Evolutionary conservation across 2,113 vertebrate genomes (phyloP), one percentile per base, ranked within the genome.

Genomic region (Leptosomus discolor): DNA sequence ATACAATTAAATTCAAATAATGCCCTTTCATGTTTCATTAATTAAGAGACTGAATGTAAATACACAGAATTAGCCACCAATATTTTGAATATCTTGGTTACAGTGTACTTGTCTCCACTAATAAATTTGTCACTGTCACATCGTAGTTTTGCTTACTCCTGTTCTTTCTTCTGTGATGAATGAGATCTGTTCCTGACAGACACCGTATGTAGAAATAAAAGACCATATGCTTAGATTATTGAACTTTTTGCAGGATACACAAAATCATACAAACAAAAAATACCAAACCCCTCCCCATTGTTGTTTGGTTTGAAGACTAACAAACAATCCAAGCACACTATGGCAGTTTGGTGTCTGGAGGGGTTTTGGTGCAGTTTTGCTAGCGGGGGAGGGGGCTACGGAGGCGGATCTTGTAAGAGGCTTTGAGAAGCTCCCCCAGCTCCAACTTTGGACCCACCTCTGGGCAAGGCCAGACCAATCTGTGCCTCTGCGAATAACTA

Each of bases 281-380:
- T 12, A 34, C 3, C 3, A 34, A 34, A 26, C 0, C 2, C 7
- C 2, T 18, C 5, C 6, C 7, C 20, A 10, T 48, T 71, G 23
- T 34, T 86, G 10, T 94, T 65, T 80, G 8, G 6, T 60, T 93
- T 86, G 37, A 77, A 89, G 16, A 58, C 8, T 88, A 84, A 63
- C 3, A 58, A 60, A 3, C 8, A 83, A 15, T 32, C 22, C 21
- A 61, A 94, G 11, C 18, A 53, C 6, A 21, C 3, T n/a, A n/a
- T n/a, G n/a, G n/a, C n/a, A n/a, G n/a, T n/a, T n/a, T n/a, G n/a
- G n/a, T n/a, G n/a, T n/a, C n/a, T n/a, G n/a, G n/a, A n/a, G n/a
- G n/a, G n/a, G n/a, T n/a, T n/a, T n/a, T n/a, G n/a, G n/a, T n/a
- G n/a, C n/a, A n/a, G n/a, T n/a, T n/a, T n/a, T n/a, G n/a, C n/a